Evolutionary conservation across 2,797 vertebrate genomes (phyloP), one percentile per base, ranked within the genome.

Genomic region (Acestrorhynchus altus): DNA sequence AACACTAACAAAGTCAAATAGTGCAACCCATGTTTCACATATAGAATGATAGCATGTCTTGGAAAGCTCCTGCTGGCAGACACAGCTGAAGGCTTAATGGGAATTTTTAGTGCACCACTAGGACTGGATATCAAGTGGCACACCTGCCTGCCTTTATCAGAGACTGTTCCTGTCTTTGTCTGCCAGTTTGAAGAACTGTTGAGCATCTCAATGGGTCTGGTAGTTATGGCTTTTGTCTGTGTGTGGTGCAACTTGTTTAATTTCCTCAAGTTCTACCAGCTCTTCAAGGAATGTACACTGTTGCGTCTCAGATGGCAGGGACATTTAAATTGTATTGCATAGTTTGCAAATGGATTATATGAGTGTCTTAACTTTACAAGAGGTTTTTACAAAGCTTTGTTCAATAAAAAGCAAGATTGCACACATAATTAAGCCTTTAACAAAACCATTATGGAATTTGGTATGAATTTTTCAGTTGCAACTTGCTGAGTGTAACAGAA

Each of bases 271-370:
- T 46, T 60, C 13, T 78, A 56, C 65, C 78, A 22, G 4, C 63
- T 0, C 39, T 49, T 82, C 76, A 79, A 75, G 73, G 79, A 86
- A 89, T 80, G 6, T 18, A 12, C 0, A 1, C 61, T 64, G 2
- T 80, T 65, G 65, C 67, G 77, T 64, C 79, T 81, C 83, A 12
- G 11, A 76, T 64, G 64, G 76, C 78, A 88, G 78, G 74, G 89
- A 89, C 88, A 81, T 88, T 88, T 89, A 87, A 87, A 89, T 89
- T 82, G 68, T 81, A 81, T 88, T 89, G 85, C 16, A n/a, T 24
- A 15, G 24, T 44, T 60, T 85, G 83, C 76, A 74, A 72, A 81
- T 79, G 46, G 4, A 20, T 28, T 60, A 74, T 24, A 31, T 22
- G 40, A 68, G 26, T 16, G n/a, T n/a, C n/a, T n/a, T n/a, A n/a